A percentile compares a stretch with the other conserved stretches of the same genome.
These are phyloP conservation scores for Pterobdella sp. DNA, from an alignment of 2,888 invertebrate genomes.

Conservation along the genomic window DNA sequence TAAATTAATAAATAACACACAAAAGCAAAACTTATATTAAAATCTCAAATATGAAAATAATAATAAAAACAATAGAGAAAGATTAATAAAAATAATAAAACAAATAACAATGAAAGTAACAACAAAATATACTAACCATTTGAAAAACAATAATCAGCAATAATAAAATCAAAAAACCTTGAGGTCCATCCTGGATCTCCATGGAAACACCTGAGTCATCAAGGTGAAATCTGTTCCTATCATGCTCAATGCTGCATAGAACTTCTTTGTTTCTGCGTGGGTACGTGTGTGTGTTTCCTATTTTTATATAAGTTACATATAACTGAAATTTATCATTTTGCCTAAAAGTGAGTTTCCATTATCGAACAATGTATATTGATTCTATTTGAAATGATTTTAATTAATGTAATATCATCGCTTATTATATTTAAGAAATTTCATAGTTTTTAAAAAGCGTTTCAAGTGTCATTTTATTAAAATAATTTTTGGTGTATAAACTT, in stretches of 20 bases:
- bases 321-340: too few relatives aligned
- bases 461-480: too few relatives aligned
- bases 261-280: constrained; percentile 50
- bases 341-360: too few relatives aligned
- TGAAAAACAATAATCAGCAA: background rate
- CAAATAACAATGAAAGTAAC: background rate
- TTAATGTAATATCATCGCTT: too few relatives aligned
- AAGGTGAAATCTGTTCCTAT: constrained; percentile 86
- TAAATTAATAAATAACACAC: too few relatives aligned
- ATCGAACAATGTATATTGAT: too few relatives aligned
- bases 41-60: background rate
- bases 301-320: background rate
- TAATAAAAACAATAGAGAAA: background rate
- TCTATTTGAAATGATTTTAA: too few relatives aligned
- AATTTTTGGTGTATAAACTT: too few relatives aligned
- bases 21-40: background rate
- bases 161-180: constrained; percentile 55
- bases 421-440: too few relatives aligned
- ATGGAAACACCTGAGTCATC: constrained; percentile 72
- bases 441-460: too few relatives aligned
- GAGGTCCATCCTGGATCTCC: constrained; percentile 69
- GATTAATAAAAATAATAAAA: constrained; percentile 3
- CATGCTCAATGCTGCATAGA: constrained; percentile 78
- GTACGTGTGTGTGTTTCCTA: background rate
- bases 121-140: background rate